These are phyloP conservation scores for Operophtera brumata DNA, from an alignment of 2,888 invertebrate genomes.

Conservation along the genomic window DNA sequence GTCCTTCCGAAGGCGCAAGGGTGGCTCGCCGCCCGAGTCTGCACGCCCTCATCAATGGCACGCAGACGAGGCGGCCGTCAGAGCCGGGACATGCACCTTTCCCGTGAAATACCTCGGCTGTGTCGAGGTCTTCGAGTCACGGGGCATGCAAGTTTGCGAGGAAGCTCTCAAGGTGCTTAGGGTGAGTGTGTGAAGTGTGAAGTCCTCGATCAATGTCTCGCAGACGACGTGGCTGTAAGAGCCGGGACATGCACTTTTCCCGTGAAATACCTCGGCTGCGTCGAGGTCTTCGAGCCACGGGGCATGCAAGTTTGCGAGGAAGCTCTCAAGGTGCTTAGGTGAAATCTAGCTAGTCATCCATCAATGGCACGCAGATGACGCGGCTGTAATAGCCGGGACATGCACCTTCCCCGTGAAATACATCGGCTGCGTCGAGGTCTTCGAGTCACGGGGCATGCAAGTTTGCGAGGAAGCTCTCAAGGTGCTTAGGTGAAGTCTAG, in stretches of 20 bases:
- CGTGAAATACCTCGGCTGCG: constrained; percentile 99
- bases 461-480: constrained; percentile 99
- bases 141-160: constrained; percentile 99
- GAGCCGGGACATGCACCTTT: constrained; percentile 98
- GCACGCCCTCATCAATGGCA: constrained; percentile 99
- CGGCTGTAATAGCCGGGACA: constrained; percentile 95
- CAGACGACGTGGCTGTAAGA: neutral
- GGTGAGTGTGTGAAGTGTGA: constrained; percentile 79
- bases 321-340: constrained; percentile 95
- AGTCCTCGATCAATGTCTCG: neutral
- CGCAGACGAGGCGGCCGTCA: constrained; percentile 97
- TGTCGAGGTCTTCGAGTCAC: constrained; percentile 99
- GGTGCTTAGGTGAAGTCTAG: constrained; percentile 83
- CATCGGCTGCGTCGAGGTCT: constrained; percentile 99
- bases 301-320: constrained; percentile 99
- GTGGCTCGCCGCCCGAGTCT: constrained; percentile 88
- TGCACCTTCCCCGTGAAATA: constrained; percentile 99
- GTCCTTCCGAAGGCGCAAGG: constrained; percentile 95
- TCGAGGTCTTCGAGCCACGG: constrained; percentile 99
- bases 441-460: constrained; percentile 99
- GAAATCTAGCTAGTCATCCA: constrained; percentile 65
- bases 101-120: constrained; percentile 99
- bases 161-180: constrained; percentile 98
- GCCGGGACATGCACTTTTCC: constrained; percentile 83
- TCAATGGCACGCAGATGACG: constrained; percentile 99